Evolutionary conservation across 2,113 vertebrate species (phyloP), one percentile per base, ranked within the genome.

Genomic region (Pluvialis apricaria): DNA sequence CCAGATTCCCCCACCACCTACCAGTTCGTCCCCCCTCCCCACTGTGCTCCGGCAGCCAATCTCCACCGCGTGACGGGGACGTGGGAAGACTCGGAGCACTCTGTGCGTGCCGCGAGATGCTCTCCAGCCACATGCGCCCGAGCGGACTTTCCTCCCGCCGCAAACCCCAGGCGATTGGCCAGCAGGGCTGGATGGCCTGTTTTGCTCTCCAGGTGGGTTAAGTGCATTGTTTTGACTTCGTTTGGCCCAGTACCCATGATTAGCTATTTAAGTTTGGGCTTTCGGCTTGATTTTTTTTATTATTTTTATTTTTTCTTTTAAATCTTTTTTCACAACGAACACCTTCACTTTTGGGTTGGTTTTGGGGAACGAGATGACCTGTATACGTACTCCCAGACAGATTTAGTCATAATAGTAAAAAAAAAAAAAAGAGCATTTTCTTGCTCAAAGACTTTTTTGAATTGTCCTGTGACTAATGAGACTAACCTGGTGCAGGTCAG

Each of bases 161-260:
- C 97, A 81, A 68, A 64, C 71, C 72, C 94, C 73, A 10, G 81
- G 96, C 51, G 86, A 92, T 76, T 96, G 97, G 97, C 97, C 92
- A 69, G 96, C 89, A 51, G 62, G 94, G 88, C 94, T 87, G 66
- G 90, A 91, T 45, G 94, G 89, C 95, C 93, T 60, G 76, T 87
- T 77, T 45, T 83, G 97, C 98, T 97, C 97, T 97, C 97, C 98
- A 98, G 98, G 98, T 98, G 98, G 98, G 98, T 98, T 94, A 76
- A 91, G 96, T 89, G 70, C 81, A 11, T 97, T 96, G 97, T 92
- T 97, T 97, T 97, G 97, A 97, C 92, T 97, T 91, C 52, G 16
- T 95, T 78, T 42, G 94, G 97, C 97, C 97, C 96, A 97, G 65
- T 20, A 89, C 71, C 95, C 86, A 91, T 52, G 14, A 83, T 34